Evolutionary conservation across 2,797 vertebrate species (phyloP).

Genomic region (Darevskia nairensis): DNA sequence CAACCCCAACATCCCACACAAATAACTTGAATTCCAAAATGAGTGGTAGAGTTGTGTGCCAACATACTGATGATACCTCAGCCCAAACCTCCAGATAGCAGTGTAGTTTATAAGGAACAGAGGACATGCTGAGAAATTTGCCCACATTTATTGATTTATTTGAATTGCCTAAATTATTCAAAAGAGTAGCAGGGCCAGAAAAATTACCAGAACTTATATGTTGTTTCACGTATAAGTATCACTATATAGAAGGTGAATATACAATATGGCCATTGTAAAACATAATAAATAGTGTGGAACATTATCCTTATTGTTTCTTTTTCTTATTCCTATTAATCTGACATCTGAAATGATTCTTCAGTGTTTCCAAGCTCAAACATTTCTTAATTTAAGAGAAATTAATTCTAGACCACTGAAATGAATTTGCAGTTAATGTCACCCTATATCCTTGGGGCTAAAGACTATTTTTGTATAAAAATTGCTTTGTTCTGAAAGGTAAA

Average conservation of each 20-base stretch:
- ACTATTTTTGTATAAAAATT: constrained; percentile 38
- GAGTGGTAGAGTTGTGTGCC: background rate
- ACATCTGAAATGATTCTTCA: constrained; percentile 19
- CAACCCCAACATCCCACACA: no score
- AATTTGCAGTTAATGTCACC: background rate
- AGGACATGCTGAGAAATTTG: background rate
- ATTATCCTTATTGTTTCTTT: constrained; percentile 15
- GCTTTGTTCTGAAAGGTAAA: constrained; percentile 52
- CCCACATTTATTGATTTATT: background rate
- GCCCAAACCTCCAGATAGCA: background rate
- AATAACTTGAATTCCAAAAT: background rate
- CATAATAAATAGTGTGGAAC: background rate
- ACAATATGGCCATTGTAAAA: constrained; percentile 25
- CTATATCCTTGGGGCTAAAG: constrained; percentile 38
- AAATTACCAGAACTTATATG: constrained; percentile 41
- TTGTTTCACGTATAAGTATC: background rate
- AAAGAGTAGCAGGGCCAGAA: constrained; percentile 33
- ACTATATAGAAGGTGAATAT: constrained; percentile 42
- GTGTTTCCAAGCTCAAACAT: constrained; percentile 32
- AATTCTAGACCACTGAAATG: constrained; percentile 19
- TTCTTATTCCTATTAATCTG: background rate
- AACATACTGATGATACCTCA: background rate
- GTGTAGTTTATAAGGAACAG: background rate
- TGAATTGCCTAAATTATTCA: constrained; percentile 32
- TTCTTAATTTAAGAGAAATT: constrained; percentile 28